Base-by-base conservation (phyloP, 2,797 vertebrate species). In the Danionella dracula region DNA sequence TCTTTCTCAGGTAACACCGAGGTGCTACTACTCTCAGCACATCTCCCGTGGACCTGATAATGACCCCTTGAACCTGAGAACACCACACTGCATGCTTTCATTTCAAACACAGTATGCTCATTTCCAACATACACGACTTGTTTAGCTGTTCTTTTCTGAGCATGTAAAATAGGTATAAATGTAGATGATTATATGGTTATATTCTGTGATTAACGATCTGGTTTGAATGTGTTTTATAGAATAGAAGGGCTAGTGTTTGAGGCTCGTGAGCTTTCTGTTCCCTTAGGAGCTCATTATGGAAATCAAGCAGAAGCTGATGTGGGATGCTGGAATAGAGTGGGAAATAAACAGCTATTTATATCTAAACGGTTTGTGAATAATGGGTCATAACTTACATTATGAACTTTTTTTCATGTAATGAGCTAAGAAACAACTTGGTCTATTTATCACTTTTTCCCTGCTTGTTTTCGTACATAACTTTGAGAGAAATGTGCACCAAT, bases 31-130 rank as follows among this genome's bases (percentile, higher is more conserved):
- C 31, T 42, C 44, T 57, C 64, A 37, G 44, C 32, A 66, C 21
- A 57, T 32, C 53, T 66, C 64, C 53, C 16, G 64, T 57, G 53
- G 64, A 66, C 53, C 34, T 49, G 64, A 66, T 66, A 66, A 66
- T 66, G 34, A 57, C 44, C 44, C 40, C 12, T 56, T 51, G 44
- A 55, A 65, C 49, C 49, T 66, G 51, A 66, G 13, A 66, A 57
- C 34, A 49, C 40, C 64, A 40, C 44, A 38, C 42, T 38, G 44
- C 64, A 48, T 23, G 53, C 64, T 29, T 34, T 42, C 49, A 54
- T 41, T 9, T 48, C 42, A 55, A 54, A 21, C 57, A 54, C 38
- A 45, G 29, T 54, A 42, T 54, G 61, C 23, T 54, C n/a, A 54
- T 48, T 61, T 4, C 12, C 19, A 20, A 46, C 5, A 55, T 16